These are phyloP conservation scores for Hypomecis punctinalis DNA, from an alignment of 2,888 invertebrate genomes.

Conservation along the genomic window DNA sequence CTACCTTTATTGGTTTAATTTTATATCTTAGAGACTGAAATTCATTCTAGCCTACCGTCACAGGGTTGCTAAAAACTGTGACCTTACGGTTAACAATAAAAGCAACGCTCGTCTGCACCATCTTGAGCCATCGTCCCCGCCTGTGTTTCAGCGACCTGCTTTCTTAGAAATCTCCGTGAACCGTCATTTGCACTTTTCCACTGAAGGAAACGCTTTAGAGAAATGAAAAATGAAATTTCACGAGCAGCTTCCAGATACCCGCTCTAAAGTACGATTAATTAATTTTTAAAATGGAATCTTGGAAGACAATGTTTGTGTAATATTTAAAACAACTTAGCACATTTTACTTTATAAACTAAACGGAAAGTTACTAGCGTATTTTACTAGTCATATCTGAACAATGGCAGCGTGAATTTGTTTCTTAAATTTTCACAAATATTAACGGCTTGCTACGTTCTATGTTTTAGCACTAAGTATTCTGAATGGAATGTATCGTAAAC, in stretches of 20 bases:
- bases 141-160: slow-evolving; percentile 59
- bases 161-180: slow-evolving; percentile 67
- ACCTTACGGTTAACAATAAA: no score
- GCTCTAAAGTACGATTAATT: slow-evolving; percentile 35
- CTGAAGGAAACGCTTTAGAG: slow-evolving; percentile 65
- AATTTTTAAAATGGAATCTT: slow-evolving; percentile 37
- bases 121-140: slow-evolving; percentile 50
- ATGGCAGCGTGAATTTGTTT: no score
- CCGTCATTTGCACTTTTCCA: slow-evolving; percentile 80
- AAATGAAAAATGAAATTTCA: slow-evolving; percentile 81
- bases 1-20: no score
- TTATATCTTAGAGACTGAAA: no score
- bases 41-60: no score
- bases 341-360: background rate
- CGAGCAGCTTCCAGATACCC: slow-evolving; percentile 54
- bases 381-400: no score
- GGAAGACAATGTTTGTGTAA: slow-evolving; percentile 25
- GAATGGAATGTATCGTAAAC: no score
- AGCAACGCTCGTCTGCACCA: slow-evolving; percentile 53
- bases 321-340: background rate
- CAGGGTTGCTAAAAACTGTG: no score
- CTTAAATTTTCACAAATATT: no score
- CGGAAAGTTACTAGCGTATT: no score
- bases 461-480: no score
- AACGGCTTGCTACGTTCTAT: no score